Evolutionary conservation across 2,113 vertebrate genomes (phyloP).

Genomic region (Noturus placidus): DNA sequence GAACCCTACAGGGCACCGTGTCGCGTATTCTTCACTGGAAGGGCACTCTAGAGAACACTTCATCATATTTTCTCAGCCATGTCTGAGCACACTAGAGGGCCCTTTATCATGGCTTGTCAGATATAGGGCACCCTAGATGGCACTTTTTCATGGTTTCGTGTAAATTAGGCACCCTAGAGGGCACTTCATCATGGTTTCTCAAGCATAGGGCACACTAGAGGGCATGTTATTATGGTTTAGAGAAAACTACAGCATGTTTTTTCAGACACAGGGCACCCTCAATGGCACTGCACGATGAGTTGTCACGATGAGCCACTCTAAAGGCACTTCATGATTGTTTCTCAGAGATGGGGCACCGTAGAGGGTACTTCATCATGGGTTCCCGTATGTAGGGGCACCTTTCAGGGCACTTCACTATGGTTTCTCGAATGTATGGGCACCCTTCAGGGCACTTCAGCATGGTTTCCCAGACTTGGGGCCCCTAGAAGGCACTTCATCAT

Average conservation of each 20-base stretch:
- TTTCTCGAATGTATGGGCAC: not conserved
- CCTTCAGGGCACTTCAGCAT: too few species aligned
- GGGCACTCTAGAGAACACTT: not conserved
- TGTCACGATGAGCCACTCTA: not conserved
- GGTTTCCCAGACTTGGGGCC: too few species aligned
- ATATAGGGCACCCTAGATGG: not conserved
- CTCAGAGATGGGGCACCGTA: not conserved
- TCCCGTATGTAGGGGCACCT: not conserved
- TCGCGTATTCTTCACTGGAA: not conserved
- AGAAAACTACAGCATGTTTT: too few species aligned
- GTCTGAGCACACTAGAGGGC: not conserved
- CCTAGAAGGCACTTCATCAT: too few species aligned
- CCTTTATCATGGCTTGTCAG: not conserved
- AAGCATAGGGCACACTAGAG: not conserved
- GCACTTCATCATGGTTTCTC: not conserved
- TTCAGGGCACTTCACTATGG: not conserved
- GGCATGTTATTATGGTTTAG: too few species aligned
- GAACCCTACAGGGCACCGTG: not conserved
- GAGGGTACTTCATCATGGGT: not conserved
- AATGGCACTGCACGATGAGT: not conserved
- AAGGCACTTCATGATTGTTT: not conserved
- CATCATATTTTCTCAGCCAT: not conserved
- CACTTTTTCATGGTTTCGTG: not conserved
- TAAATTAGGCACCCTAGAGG: not conserved
- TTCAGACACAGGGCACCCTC: not conserved